Evolutionary conservation across 1,140 invertebrate genomes (phyloP).

Genomic region (Stratiolaelaps scimitus): DNA sequence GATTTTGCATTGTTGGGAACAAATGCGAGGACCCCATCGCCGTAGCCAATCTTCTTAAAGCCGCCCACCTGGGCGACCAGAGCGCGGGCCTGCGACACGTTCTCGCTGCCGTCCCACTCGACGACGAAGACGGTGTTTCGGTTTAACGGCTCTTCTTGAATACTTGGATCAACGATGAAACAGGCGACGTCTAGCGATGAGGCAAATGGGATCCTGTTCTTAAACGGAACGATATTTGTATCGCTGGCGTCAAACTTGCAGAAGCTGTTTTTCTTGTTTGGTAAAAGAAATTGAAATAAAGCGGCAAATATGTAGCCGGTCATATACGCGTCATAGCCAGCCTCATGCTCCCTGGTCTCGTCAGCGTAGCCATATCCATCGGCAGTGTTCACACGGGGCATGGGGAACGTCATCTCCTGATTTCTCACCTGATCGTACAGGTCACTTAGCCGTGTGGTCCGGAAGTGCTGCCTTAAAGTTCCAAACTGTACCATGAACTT

Average conservation of each 20-base stretch:
- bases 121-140: conserved; percentile 5
- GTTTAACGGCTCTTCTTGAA: not conserved
- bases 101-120: not conserved
- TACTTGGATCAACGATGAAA: not conserved
- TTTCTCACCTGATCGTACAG: conserved; percentile 8
- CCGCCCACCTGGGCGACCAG: not conserved
- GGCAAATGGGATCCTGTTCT: conserved; percentile 1
- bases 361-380: conserved; percentile 4
- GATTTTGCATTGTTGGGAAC: not conserved
- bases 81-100: not conserved
- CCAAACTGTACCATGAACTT: not conserved
- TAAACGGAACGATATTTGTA: not conserved
- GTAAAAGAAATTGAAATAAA: not conserved
- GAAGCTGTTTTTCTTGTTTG: not conserved
- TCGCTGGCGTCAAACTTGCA: not conserved
- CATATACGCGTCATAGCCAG: conserved; percentile 1
- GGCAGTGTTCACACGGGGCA: not conserved
- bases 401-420: conserved; percentile 1
- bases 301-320: conserved; percentile 21
- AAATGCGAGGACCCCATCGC: not conserved
- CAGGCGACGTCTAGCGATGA: conserved; percentile 4
- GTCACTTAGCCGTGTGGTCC: not conserved
- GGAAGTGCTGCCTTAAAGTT: not conserved
- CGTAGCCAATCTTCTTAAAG: not conserved
- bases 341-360: conserved; percentile 7